Conservation (phyloP, 2,113 vertebrate genomes). For the Mormyrus lacerda region DNA sequence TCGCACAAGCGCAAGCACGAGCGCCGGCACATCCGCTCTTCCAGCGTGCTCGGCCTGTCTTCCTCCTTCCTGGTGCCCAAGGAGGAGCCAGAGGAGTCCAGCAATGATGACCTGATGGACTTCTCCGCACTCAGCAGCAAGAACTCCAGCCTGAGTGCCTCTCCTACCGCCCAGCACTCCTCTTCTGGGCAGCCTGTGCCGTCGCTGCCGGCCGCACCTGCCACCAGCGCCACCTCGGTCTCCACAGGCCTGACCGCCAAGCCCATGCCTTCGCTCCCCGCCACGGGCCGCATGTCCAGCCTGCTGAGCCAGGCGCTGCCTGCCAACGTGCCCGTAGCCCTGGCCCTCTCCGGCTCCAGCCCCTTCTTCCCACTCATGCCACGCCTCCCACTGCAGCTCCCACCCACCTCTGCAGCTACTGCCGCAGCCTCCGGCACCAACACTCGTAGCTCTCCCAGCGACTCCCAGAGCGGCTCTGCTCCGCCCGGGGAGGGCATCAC, state of each 20-base stretch:
- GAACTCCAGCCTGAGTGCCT: constrained; percentile 98
- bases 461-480: constrained; percentile 69
- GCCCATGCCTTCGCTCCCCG: constrained; percentile 59
- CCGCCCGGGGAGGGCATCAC: constrained; percentile 57
- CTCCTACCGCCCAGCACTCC: constrained; percentile 93
- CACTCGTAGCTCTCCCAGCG: constrained; percentile 58
- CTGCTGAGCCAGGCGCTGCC: constrained; percentile 85
- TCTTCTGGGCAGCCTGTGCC: constrained; percentile 65
- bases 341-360: constrained; percentile 72
- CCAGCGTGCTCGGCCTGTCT: constrained; percentile 74
- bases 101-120: constrained; percentile 95
- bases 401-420: constrained; percentile 60
- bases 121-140: constrained; percentile 95
- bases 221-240: constrained; percentile 71
- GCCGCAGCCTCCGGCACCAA: constrained; percentile 69
- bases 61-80: constrained; percentile 77
- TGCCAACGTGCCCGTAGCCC: constrained; percentile 81
- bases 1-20: constrained; percentile 98
- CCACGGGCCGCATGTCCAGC: constrained; percentile 73
- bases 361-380: constrained; percentile 85
- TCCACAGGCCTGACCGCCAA: constrained; percentile 66
- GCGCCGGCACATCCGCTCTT: constrained; percentile 87
- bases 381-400: constrained; percentile 70
- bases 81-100: constrained; percentile 93
- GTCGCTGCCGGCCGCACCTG: constrained; percentile 72